phyloP scores from a whole-genome alignment of 2,888 invertebrate genomes.

The Nipponacmea schrenckii region DNA sequence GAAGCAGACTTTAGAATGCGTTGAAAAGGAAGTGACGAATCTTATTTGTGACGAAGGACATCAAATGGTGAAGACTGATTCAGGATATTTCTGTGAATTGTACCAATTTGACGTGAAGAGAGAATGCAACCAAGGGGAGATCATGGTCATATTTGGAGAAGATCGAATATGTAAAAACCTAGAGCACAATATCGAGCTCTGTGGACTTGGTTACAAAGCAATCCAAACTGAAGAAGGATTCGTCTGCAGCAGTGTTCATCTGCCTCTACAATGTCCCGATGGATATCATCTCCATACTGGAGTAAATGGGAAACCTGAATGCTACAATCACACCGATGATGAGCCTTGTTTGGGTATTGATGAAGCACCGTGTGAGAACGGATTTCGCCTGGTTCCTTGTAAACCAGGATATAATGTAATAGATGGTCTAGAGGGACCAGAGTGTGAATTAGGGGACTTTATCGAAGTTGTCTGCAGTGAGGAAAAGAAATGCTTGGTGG shows the following conservation, averaged over 20 bases:
- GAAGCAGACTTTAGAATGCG: conserved; percentile 26
- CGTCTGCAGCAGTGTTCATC: conserved; percentile 25
- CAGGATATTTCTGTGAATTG: conserved; percentile 19
- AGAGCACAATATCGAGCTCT: conserved; percentile 20
- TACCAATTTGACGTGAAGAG: not conserved
- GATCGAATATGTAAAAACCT: conserved; percentile 23
- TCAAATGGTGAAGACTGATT: conserved; percentile 10
- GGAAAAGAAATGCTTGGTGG: not conserved
- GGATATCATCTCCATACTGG: conserved; percentile 21
- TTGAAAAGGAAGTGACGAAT: conserved; percentile 24
- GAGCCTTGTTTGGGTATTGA: not conserved
- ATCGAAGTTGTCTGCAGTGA: conserved; percentile 13
- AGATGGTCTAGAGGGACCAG: not conserved
- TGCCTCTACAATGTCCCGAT: conserved; percentile 31
- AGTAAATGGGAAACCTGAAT: conserved; percentile 7
- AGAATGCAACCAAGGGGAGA: conserved; percentile 24
- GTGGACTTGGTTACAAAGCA: conserved; percentile 34
- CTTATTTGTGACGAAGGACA: conserved; percentile 26
- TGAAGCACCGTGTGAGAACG: not conserved
- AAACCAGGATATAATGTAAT: conserved; percentile 15
- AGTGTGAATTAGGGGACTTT: conserved; percentile 17
- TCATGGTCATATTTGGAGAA: conserved; percentile 16
- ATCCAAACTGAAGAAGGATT: conserved; percentile 19
- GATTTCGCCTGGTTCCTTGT: not conserved
- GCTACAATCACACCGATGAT: not conserved